These are phyloP conservation scores for Neoarius graeffei DNA, from an alignment of 2,113 vertebrate genomes.

Conservation along the genomic window DNA sequence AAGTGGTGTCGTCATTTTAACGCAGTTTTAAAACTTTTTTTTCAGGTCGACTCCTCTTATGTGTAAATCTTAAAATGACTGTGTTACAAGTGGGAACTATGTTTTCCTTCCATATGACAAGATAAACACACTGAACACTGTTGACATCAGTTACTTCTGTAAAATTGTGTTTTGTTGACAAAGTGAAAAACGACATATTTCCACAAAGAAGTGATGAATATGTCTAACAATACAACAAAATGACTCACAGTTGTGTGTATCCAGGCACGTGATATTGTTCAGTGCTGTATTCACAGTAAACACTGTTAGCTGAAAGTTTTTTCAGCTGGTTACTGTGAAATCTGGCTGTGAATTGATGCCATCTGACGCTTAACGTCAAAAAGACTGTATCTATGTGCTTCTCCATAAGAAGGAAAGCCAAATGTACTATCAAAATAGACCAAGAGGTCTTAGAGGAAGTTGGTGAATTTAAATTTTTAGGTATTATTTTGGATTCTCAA, in stretches of 20 bases:
- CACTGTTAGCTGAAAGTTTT: not conserved
- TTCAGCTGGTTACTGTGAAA: not conserved
- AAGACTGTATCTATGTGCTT: no score
- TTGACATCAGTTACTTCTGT: not conserved
- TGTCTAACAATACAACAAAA: not conserved
- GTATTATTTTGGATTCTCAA: no score
- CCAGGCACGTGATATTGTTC: not conserved
- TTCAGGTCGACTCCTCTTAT: not conserved
- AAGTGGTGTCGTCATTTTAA: no score
- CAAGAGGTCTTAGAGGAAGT: no score
- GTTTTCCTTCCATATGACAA: not conserved
- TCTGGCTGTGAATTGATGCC: not conserved
- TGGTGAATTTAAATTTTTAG: no score
- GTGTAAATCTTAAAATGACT: not conserved
- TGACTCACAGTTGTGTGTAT: not conserved
- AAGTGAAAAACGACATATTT: not conserved
- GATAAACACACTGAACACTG: not conserved
- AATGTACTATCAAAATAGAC: no score
- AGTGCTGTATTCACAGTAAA: conserved; percentile 1
- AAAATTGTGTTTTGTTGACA: not conserved
- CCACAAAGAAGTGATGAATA: not conserved
- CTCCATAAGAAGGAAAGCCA: no score
- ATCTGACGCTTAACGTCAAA: no score
- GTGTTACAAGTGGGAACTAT: not conserved
- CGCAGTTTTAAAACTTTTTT: not conserved